These are phyloP conservation scores for Scarus forsteni DNA, from an alignment of 2,797 vertebrate species.

Conservation along the genomic window DNA sequence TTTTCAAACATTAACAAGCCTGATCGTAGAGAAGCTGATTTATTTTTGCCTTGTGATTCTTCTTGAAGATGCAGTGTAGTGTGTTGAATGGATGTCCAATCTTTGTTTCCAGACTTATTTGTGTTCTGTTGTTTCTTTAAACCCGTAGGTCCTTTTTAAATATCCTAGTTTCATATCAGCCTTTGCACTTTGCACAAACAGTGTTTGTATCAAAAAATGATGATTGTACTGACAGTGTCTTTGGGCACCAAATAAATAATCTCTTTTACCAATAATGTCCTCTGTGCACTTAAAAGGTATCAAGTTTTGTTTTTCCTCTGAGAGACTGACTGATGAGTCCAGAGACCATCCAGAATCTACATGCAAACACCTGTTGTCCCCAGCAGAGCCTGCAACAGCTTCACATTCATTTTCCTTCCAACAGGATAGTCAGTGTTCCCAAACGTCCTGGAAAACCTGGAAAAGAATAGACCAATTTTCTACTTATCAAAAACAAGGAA, in stretches of 20 bases:
- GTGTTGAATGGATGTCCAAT: constrained; percentile 9
- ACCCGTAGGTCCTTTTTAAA: constrained; percentile 36
- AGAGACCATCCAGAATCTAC: too few relatives aligned
- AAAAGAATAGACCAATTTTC: too few relatives aligned
- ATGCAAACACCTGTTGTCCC: too few relatives aligned
- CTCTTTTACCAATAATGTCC: constrained; percentile 31
- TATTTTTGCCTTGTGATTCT: constrained; percentile 13
- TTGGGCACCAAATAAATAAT: constrained; percentile 56
- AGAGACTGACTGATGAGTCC: too few relatives aligned
- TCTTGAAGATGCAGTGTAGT: constrained; percentile 6
- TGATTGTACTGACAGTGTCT: constrained; percentile 37
- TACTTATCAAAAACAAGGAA: too few relatives aligned
- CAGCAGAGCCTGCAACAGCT: too few relatives aligned
- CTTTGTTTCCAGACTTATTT: constrained; percentile 36
- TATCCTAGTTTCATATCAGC: constrained; percentile 39
- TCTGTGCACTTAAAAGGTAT: background rate
- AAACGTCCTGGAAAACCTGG: too few relatives aligned
- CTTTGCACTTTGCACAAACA: constrained; percentile 62
- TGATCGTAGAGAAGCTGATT: background rate
- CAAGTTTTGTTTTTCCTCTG: too few relatives aligned
- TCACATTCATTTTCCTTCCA: too few relatives aligned
- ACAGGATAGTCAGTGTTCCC: too few relatives aligned
- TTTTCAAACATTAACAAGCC: constrained; percentile 7
- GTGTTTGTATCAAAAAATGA: constrained; percentile 30
- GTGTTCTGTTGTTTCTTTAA: constrained; percentile 9